Conservation (phyloP, 2,113 vertebrate genomes). For the Butastur rufipennis region DNA sequence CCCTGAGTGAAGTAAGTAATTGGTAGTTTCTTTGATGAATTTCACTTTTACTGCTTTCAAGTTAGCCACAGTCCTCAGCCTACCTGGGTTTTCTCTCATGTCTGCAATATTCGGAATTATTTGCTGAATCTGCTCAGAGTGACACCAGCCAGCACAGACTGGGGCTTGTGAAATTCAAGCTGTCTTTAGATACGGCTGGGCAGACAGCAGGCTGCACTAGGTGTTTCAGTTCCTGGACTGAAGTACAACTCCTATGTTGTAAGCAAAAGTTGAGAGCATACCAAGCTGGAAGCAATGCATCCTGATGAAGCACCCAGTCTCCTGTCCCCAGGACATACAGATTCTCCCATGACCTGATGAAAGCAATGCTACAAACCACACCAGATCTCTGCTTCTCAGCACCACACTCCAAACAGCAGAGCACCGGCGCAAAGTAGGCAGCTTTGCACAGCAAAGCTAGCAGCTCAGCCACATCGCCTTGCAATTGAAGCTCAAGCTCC, state of each 20-base stretch:
- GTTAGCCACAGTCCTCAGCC: background rate
- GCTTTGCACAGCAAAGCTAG: background rate
- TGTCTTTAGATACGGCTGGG: accelerated
- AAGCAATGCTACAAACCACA: background rate
- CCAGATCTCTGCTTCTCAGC: background rate
- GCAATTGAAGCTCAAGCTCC: background rate
- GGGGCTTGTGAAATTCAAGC: background rate
- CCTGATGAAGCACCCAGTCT: background rate
- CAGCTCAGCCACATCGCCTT: background rate
- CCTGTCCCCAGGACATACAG: background rate
- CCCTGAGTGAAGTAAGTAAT: background rate
- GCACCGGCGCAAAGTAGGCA: accelerated
- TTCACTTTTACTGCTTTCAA: conserved; percentile 27
- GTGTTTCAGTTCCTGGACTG: background rate
- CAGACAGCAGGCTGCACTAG: background rate
- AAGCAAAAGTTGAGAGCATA: background rate
- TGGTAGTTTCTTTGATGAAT: background rate
- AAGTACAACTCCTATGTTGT: background rate
- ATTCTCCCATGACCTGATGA: background rate
- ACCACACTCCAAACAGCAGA: background rate
- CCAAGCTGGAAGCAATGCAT: background rate
- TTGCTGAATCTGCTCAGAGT: background rate
- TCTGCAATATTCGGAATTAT: background rate
- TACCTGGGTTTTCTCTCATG: background rate
- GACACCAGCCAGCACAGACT: background rate